These are phyloP conservation scores for Corvus moneduloides DNA, from an alignment of 2,113 vertebrate genomes.

Conservation along the genomic window DNA sequence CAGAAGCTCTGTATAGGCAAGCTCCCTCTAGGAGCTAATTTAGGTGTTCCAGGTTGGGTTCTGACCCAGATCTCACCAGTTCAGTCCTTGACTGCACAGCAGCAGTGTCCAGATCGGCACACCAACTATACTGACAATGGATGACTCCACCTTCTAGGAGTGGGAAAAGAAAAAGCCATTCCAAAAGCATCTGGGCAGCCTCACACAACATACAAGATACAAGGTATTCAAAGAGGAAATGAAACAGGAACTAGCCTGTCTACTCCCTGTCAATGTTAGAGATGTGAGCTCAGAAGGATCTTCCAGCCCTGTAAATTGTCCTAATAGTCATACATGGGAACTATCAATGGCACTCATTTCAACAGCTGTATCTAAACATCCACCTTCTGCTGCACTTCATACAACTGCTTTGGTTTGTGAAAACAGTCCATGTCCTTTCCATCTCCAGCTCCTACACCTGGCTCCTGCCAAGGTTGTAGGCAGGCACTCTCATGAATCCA, in stretches of 20 bases:
- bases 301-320: not conserved
- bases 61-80: not conserved
- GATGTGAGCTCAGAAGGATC: not conserved
- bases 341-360: not conserved
- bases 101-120: not conserved
- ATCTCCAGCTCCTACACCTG: not conserved
- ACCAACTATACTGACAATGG: rapidly evolving
- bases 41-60: not conserved
- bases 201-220: not conserved
- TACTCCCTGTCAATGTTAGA: rapidly evolving
- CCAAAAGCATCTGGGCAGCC: not conserved
- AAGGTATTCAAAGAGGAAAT: not conserved
- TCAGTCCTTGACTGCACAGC: not conserved
- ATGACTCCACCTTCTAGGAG: not conserved
- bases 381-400: not conserved
- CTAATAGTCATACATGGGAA: not conserved
- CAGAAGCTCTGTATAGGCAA: not conserved
- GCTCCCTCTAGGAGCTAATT: not conserved
- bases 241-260: not conserved
- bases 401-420: not conserved
- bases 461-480: not conserved
- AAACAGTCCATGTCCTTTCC: not conserved
- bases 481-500: not conserved
- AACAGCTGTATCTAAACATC: not conserved
- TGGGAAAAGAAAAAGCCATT: not conserved